phyloP scores from a whole-genome alignment of 2,113 vertebrate species.

The Athene noctua region DNA sequence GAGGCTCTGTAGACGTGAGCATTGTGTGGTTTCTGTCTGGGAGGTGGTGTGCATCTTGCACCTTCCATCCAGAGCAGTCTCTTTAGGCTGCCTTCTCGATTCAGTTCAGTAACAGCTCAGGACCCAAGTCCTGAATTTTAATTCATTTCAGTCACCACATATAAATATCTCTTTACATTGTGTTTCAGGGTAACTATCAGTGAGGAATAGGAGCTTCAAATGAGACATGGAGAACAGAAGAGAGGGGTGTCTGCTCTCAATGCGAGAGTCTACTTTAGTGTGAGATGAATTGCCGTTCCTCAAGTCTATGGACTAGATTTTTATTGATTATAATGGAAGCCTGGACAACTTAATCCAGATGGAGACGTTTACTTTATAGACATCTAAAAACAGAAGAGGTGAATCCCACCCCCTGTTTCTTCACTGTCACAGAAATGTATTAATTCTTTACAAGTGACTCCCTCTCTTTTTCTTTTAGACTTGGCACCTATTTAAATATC shows the following conservation, averaged over 20 bases:
- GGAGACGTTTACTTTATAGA: neutral
- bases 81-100: neutral
- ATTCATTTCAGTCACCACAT: neutral
- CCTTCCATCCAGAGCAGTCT: neutral
- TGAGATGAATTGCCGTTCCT: neutral
- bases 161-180: neutral
- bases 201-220: neutral
- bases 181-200: neutral
- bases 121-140: neutral
- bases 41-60: neutral
- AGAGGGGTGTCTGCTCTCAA: neutral
- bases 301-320: neutral
- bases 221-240: neutral
- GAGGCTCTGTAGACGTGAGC: neutral
- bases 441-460: neutral
- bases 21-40: neutral
- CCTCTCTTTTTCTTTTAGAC: neutral
- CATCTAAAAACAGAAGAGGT: neutral
- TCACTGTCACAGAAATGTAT: neutral
- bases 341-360: neutral
- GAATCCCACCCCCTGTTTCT: neutral
- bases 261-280: neutral
- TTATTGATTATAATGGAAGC: neutral
- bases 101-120: neutral
- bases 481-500: neutral